A percentile compares a stretch with the other conserved stretches of the same genome.
Evolutionary conservation across 2,888 invertebrate species (phyloP).

Genomic region (Phanerotoma sp.): DNA sequence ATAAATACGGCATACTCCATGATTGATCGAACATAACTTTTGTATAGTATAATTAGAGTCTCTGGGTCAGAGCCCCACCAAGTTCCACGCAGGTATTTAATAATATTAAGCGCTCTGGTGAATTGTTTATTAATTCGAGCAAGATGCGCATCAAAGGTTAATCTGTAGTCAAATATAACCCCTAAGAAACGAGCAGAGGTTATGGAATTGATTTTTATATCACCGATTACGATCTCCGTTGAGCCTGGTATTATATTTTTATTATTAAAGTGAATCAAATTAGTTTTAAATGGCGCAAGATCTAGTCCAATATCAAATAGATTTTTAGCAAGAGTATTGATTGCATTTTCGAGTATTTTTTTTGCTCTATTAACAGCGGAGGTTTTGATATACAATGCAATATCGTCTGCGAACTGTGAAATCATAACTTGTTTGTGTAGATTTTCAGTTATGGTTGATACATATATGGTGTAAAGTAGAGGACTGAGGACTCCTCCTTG

Average conservation of each 20-base stretch:
- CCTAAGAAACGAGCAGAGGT: background rate
- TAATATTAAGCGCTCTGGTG: constrained; percentile 15
- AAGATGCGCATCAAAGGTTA: constrained; percentile 15
- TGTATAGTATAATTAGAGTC: constrained; percentile 5
- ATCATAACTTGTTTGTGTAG: background rate
- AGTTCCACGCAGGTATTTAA: constrained; percentile 20
- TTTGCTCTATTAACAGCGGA: background rate
- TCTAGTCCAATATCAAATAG: constrained; percentile 7
- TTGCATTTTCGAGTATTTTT: background rate
- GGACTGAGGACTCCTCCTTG: constrained; percentile 29
- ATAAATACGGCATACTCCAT: constrained; percentile 9
- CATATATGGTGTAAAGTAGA: constrained; percentile 15
- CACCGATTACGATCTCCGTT: background rate
- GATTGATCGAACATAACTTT: constrained; percentile 10
- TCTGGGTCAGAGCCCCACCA: constrained; percentile 25
- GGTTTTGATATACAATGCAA: background rate
- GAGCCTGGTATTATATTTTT: constrained; percentile 6
- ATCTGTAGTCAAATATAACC: constrained; percentile 9
- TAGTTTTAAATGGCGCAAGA: constrained; percentile 9
- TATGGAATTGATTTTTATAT: background rate
- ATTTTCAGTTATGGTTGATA: constrained; percentile 3
- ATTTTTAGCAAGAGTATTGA: background rate
- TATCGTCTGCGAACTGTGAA: constrained; percentile 28
- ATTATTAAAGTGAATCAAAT: constrained; percentile 16
- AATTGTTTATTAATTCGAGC: background rate